Conservation (phyloP, 2,888 invertebrate genomes). For the Schizotus pectinicornis region DNA sequence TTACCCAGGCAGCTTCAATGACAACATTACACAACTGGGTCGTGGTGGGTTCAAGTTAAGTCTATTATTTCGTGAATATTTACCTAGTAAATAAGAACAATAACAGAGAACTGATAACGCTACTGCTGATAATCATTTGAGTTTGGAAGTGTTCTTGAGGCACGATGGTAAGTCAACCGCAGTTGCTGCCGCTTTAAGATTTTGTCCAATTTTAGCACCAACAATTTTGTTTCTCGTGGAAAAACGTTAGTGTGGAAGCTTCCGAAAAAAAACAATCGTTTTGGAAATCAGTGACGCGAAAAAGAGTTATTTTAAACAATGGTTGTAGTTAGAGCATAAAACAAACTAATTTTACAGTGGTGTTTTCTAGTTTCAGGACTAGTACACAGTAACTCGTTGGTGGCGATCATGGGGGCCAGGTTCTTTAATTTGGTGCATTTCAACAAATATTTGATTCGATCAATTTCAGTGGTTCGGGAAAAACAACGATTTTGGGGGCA, state of each 20-base stretch:
- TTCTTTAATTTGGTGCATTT: slow-evolving; percentile 46
- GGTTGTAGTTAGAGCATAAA: slow-evolving; percentile 30
- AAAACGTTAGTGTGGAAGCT: slow-evolving; percentile 35
- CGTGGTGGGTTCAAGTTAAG: too few relatives aligned
- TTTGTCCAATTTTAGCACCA: slow-evolving; percentile 1
- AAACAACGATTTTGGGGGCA: slow-evolving; percentile 76
- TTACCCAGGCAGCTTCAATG: too few relatives aligned
- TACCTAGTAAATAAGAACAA: too few relatives aligned
- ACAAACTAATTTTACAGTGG: not conserved
- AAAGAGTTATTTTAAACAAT: slow-evolving; percentile 38
- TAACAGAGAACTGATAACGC: too few relatives aligned
- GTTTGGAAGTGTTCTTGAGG: too few relatives aligned
- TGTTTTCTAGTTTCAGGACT: slow-evolving; percentile 70
- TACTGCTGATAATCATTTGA: too few relatives aligned
- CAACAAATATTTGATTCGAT: slow-evolving; percentile 8
- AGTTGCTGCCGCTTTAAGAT: too few relatives aligned
- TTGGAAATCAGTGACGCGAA: slow-evolving; percentile 29
- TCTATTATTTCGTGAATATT: too few relatives aligned
- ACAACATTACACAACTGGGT: too few relatives aligned
- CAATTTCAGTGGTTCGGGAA: slow-evolving; percentile 73
- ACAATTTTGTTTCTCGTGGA: slow-evolving; percentile 13
- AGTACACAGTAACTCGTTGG: slow-evolving; percentile 71
- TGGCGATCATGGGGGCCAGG: slow-evolving; percentile 79
- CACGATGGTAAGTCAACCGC: too few relatives aligned
- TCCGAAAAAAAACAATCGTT: slow-evolving; percentile 24